Evolutionary conservation across 23 tunicate genomes (phyloP), one percentile per base, ranked within the genome.

Genomic region (Pegea sp.): DNA sequence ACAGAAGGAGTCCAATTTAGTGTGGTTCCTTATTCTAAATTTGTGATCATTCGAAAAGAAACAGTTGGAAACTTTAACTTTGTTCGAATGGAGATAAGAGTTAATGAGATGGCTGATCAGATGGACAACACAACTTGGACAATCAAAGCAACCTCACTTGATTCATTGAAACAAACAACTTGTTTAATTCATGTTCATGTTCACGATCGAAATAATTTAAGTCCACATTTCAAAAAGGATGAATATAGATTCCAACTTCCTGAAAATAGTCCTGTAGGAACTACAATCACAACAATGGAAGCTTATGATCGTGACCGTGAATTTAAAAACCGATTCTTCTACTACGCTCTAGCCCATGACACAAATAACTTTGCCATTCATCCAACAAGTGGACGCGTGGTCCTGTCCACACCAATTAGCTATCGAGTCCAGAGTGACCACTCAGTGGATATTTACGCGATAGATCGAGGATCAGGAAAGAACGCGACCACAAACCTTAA

Each of bases 301-400:
- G 84, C 84, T 21, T 58, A 67, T 24, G 84, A 74, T 59, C 63
- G 69, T 5, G 84, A 74, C 60, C 42, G 62, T 21, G 62, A 65
- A 28, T 49, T 56, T 28, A 62, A 52, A 2, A 74, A 74, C 46
- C 59, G 49, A 28, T 56, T 68, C 4, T 65, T 66, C 28, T 74
- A 74, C 30, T 74, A 74, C 62, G 56, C 64, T 34, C 29, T 74
- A 2, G 31, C 55, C 2, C 53, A 51, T 11, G 38, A 28, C 25
- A 74, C 72, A 21, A 43, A 58, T 53, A 69, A 65, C 46, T 74
- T 74, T 58, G 84, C 84, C 1, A 70, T 74, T 1, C 61, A 74
- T 33, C 84, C 84, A 0, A 60, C 62, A 24, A 74, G 72, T 4
- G 84, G 84, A 4, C 57, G 38, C 29, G 84, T 74, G 1, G 60